Evolutionary conservation across 2,888 invertebrate genomes (phyloP), one percentile per base, ranked within the genome.

Genomic region (Apotomis capreana): DNA sequence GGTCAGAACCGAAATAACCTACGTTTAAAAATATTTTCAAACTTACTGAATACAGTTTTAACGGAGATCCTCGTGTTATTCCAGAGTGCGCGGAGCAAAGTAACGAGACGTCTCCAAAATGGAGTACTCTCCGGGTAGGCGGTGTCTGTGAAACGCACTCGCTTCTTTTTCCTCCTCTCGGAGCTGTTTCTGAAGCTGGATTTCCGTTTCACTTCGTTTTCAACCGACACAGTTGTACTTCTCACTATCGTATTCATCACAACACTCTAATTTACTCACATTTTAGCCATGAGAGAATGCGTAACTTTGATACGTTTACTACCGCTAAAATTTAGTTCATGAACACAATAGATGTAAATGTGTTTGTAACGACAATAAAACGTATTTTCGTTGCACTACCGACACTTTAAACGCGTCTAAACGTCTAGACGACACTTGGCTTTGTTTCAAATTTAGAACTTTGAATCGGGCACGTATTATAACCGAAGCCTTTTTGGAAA

Each of bases 101-200:
- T 80, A 71, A 82, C 80, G 78, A 89, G 84, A 70, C 90, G 87
- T 76, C 86, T 83, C 79, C 84, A 83, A 74, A 90, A 77, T 64
- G 89, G 81, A 75, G 79, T 77, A 76, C 75, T 82, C 76, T 84
- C 84, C 69, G 77, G 73, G 63, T 74, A 76, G 75, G 86, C 86
- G 51, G 77, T 78, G 79, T 90, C 91, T 75, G 81, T 83, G 78
- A 92, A 92, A 78, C 87, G 84, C 78, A 92, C 91, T 83, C 84
- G 87, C 87, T 92, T 91, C 86, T 89, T 82, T 73, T 77, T 76
- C 78, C 80, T 80, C 82, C 84, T 86, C 70, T 81, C 80, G 69
- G 80, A 68, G 74, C 78, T 85, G 84, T 85, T 87, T 82, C 84
- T 87, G 79, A 89, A 86, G 81, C 86, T 89, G 73, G 89, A 83